These are phyloP conservation scores for Machimus atricapillus DNA, from an alignment of 2,888 invertebrate genomes.

Conservation along the genomic window DNA sequence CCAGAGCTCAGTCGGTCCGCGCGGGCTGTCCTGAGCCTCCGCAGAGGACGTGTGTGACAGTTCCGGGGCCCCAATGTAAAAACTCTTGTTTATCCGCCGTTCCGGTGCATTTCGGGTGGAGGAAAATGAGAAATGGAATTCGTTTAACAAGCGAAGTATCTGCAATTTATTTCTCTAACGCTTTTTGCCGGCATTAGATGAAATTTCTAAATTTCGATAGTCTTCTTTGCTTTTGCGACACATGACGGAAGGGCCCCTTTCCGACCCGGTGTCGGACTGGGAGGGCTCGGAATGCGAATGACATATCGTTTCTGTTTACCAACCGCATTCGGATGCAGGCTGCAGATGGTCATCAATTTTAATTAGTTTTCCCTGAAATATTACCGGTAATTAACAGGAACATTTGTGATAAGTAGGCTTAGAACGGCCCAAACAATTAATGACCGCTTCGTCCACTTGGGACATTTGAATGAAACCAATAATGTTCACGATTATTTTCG, in stretches of 20 bases:
- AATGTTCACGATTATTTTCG: not conserved
- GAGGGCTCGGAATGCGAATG: not conserved
- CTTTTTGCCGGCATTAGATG: slow-evolving; percentile 11
- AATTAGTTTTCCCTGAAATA: not conserved
- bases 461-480: not conserved
- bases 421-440: not conserved
- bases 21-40: not conserved
- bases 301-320: not conserved
- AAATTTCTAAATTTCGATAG: slow-evolving; percentile 23
- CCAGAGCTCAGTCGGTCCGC: not conserved
- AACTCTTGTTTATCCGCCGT: slow-evolving; percentile 20
- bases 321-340: not conserved
- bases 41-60: slow-evolving; percentile 20
- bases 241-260: not conserved
- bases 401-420: not conserved
- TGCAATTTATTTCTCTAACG: slow-evolving; percentile 23
- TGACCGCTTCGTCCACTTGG: not conserved
- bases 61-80: not conserved
- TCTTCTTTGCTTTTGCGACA: not conserved
- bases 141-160: slow-evolving; percentile 30
- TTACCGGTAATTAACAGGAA: not conserved
- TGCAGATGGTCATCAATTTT: not conserved
- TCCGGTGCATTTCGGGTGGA: not conserved
- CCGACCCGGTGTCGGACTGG: not conserved
- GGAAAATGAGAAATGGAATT: slow-evolving; percentile 24